Evolutionary conservation across 2,797 vertebrate species (phyloP), one percentile per base, ranked within the genome.

Genomic region (Sternotherus odoratus): DNA sequence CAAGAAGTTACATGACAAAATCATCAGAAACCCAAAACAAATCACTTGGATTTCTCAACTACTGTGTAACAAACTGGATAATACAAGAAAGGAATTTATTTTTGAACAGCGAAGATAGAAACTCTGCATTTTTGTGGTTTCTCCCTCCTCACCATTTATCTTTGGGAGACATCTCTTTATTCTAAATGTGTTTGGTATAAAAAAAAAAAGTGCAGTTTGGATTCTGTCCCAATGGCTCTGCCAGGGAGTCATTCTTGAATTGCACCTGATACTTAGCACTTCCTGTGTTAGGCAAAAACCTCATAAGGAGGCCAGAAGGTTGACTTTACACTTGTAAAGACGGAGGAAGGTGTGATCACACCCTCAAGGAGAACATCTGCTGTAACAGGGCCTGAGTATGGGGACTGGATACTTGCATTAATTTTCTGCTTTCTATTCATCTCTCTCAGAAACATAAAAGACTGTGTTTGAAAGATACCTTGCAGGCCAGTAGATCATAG

Each of bases 1-100:
- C 12, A 66, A 87, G 30, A 87, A 94, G 88, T 93, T 86, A 79
- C 79, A 89, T 53, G 69, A 94, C 82, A 78, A 95, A 89, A 36
- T n/a, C 85, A 87, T 2, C 36, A 43, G 83, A 88, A 90, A 88
- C 21, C 63, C 84, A 46, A 66, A 75, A 69, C 21, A 49, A 78
- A 93, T 80, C 87, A 86, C 87, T 94, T 96, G 89, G 24, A 94
- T 94, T 92, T 86, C 33, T 0, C 21, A 39, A 21, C 66, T 23
- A 69, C n/a, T 39, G n/a, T 39, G 9, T 69, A 39, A 30, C 56
- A 69, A 36, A 66, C 63, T 66, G 63, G 63, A n/a, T 66, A 66
- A 66, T 66, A 66, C 36, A 66, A 66, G n/a, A n/a, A 66, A 17
- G 63, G 63, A 39, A 39, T 10, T 0, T 49, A 16, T 60, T 49